Evolutionary conservation across 2,113 vertebrate species (phyloP).

Genomic region (Tragulus kanchil): DNA sequence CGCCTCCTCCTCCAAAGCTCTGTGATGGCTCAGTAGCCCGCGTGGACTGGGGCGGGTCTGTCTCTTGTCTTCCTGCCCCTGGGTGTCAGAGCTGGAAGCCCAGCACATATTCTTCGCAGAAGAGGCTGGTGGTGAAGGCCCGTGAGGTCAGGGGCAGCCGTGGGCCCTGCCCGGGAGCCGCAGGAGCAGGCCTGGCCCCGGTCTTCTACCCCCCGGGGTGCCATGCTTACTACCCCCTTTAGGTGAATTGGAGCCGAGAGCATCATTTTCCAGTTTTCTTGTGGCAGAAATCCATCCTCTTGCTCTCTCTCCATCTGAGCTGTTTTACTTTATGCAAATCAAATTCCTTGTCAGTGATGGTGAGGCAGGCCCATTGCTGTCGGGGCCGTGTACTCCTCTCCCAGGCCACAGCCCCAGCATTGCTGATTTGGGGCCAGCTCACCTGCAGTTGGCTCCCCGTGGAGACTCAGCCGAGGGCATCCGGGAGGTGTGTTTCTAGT

Average conservation of each 20-base stretch:
- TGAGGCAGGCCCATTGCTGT: neutral
- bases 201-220: neutral
- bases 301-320: neutral
- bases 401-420: no score
- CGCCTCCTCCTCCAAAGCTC: neutral
- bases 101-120: neutral
- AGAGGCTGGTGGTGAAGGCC: neutral
- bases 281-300: neutral
- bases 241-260: neutral
- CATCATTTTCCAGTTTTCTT: neutral
- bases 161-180: neutral
- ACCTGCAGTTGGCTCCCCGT: no score
- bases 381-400: fast-evolving
- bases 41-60: neutral
- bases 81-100: neutral
- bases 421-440: no score
- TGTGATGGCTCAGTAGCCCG: neutral
- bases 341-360: neutral
- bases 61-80: neutral
- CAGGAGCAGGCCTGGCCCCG: fast-evolving
- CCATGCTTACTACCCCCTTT: fast-evolving
- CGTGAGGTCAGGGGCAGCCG: neutral
- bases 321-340: neutral
- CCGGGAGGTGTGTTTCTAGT: neutral
- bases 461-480: neutral